phyloP scores from a whole-genome alignment of 2,888 invertebrate genomes.

The Blera fallax region DNA sequence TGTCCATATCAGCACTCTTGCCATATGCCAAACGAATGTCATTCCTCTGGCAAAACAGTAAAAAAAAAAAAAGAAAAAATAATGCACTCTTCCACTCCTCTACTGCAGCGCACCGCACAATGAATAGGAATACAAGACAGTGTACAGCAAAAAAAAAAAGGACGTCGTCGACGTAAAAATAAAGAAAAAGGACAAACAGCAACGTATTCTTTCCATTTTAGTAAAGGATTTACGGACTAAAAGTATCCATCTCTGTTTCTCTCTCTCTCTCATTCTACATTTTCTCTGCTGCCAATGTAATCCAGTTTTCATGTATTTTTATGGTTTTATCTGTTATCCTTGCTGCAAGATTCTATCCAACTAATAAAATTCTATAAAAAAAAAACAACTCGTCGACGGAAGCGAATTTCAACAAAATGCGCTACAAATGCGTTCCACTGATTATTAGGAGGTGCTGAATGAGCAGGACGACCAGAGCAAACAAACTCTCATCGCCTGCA shows the following conservation, averaged over 20 bases:
- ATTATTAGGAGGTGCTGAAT: conserved; percentile 54
- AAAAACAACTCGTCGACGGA: conserved; percentile 29
- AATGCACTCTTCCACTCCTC: conserved; percentile 1
- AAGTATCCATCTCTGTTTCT: conserved; percentile 23
- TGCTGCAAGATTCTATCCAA: conserved; percentile 69
- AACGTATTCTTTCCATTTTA: conserved; percentile 66
- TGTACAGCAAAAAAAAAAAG: neutral
- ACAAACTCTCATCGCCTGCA: conserved; percentile 54
- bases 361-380: conserved; percentile 51
- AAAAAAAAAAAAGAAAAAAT: neutral
- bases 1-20: conserved; percentile 59
- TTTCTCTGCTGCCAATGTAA: conserved; percentile 47
- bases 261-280: neutral
- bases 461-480: conserved; percentile 19
- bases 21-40: conserved; percentile 61
- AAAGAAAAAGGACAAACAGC: neutral
- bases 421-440: conserved; percentile 68
- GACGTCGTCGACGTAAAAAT: conserved; percentile 15
- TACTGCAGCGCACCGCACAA: conserved; percentile 40
- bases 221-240: conserved; percentile 52
- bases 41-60: conserved; percentile 37
- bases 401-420: conserved; percentile 66
- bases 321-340: conserved; percentile 72
- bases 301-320: conserved; percentile 70
- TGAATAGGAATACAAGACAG: conserved; percentile 15